phyloP scores from a whole-genome alignment of 2,113 vertebrate species.

The Oreochromis tanganicae region DNA sequence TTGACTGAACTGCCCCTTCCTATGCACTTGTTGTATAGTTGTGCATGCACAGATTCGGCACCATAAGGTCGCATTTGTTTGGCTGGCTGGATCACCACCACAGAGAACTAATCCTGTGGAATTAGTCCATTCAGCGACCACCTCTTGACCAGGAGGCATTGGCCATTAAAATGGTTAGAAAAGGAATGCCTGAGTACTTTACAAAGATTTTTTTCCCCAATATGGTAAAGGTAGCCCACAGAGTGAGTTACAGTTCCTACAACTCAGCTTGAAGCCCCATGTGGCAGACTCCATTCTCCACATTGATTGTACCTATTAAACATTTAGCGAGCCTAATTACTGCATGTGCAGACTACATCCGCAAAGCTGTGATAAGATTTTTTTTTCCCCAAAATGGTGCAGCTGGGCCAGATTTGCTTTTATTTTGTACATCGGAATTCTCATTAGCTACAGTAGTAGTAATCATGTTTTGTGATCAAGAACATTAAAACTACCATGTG shows the following conservation, averaged over 20 bases:
- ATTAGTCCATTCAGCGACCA: conserved; percentile 55
- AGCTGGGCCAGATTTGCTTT: conserved; percentile 9
- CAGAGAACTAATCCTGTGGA: conserved; percentile 57
- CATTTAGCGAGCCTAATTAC: conserved; percentile 55
- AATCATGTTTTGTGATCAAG: not conserved
- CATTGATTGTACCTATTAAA: conserved; percentile 60
- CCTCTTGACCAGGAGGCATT: conserved; percentile 63
- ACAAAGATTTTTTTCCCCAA: conserved; percentile 2
- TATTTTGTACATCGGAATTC: not conserved
- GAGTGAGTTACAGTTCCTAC: conserved; percentile 45
- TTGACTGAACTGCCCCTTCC: conserved; percentile 31
- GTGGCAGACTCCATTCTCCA: conserved; percentile 25
- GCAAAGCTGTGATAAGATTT: not conserved
- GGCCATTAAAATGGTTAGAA: conserved; percentile 66
- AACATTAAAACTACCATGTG: not conserved
- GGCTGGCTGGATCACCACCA: conserved; percentile 43
- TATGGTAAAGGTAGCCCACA: conserved; percentile 50
- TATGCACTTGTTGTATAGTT: conserved; percentile 44
- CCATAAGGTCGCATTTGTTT: conserved; percentile 61
- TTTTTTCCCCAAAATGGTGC: not conserved
- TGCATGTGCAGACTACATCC: conserved; percentile 20
- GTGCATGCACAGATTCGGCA: conserved; percentile 34
- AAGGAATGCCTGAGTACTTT: conserved; percentile 59
- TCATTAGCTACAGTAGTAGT: not conserved
- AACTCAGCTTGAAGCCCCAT: conserved; percentile 23